phyloP scores from a whole-genome alignment of 2,113 vertebrate genomes.

The Cichladusa arquata region DNA sequence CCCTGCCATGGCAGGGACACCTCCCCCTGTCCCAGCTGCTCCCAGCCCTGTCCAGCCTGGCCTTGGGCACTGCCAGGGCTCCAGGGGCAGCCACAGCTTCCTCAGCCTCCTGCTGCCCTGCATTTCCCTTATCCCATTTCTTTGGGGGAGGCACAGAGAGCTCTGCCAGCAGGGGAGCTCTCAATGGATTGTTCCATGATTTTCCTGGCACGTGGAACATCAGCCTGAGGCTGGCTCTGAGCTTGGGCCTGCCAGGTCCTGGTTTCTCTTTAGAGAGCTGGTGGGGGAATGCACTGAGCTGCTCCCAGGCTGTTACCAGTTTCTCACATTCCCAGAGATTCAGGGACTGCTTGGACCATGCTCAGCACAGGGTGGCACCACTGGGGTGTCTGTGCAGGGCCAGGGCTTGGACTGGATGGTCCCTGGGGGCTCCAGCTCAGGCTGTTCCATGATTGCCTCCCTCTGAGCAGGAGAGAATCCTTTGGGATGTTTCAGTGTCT shows the following conservation, averaged over 20 bases:
- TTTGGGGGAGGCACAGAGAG: neutral
- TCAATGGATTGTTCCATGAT: neutral
- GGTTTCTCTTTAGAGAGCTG: neutral
- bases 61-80: neutral
- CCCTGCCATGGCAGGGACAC: neutral
- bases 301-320: fast-evolving
- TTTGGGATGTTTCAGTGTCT: neutral
- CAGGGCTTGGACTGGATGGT: neutral
- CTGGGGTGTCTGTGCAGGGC: neutral
- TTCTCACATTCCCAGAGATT: neutral
- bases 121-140: neutral
- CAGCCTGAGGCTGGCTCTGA: neutral
- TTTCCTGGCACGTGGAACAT: fast-evolving
- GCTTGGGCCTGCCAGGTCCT: neutral
- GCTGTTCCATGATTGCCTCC: neutral
- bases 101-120: neutral
- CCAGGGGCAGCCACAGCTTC: neutral
- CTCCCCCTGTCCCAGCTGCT: too few relatives aligned
- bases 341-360: neutral
- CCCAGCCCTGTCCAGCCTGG: neutral
- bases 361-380: neutral
- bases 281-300: neutral
- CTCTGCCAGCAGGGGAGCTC: neutral
- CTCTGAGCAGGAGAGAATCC: neutral
- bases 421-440: neutral